phyloP scores from a whole-genome alignment of 2,888 invertebrate species.

The Tenodera sinensis region DNA sequence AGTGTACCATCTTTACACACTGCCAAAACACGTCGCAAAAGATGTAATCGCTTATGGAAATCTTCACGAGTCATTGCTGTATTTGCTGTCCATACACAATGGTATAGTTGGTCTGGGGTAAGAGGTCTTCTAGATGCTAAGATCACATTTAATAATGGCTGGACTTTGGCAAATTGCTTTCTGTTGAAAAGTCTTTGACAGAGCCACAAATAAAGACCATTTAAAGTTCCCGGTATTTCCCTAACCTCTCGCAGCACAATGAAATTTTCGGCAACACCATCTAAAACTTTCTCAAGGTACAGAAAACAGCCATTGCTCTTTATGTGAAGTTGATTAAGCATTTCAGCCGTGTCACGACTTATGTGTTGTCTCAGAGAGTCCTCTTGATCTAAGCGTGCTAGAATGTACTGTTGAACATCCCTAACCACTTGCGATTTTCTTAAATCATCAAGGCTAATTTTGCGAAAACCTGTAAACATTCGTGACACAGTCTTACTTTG shows the following conservation, averaged over 20 bases:
- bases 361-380: slow-evolving; percentile 84
- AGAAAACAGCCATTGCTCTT: slow-evolving; percentile 93
- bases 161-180: slow-evolving; percentile 81
- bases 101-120: slow-evolving; percentile 75
- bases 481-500: slow-evolving; percentile 75
- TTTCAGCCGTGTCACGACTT: slow-evolving; percentile 88
- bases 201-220: slow-evolving; percentile 91
- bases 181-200: slow-evolving; percentile 89
- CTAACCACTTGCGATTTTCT: slow-evolving; percentile 85
- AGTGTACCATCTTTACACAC: slow-evolving; percentile 50
- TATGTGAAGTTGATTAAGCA: slow-evolving; percentile 90
- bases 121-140: slow-evolving; percentile 83
- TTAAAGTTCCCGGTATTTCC: slow-evolving; percentile 92
- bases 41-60: slow-evolving; percentile 71
- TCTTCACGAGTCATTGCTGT: slow-evolving; percentile 74
- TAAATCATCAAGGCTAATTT: slow-evolving; percentile 87
- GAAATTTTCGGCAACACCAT: slow-evolving; percentile 90
- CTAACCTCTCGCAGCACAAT: slow-evolving; percentile 87
- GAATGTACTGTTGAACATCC: slow-evolving; percentile 93
- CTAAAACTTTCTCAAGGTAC: slow-evolving; percentile 82
- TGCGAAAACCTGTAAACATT: slow-evolving; percentile 75
- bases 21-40: slow-evolving; percentile 64
- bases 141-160: slow-evolving; percentile 80
- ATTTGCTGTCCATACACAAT: slow-evolving; percentile 76
- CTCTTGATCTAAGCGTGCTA: slow-evolving; percentile 84